Percentiles rank a stretch among this genome's conserved stretches.
These are phyloP conservation scores for Pipra filicauda DNA, from an alignment of 2,113 vertebrate species.

Conservation along the genomic window DNA sequence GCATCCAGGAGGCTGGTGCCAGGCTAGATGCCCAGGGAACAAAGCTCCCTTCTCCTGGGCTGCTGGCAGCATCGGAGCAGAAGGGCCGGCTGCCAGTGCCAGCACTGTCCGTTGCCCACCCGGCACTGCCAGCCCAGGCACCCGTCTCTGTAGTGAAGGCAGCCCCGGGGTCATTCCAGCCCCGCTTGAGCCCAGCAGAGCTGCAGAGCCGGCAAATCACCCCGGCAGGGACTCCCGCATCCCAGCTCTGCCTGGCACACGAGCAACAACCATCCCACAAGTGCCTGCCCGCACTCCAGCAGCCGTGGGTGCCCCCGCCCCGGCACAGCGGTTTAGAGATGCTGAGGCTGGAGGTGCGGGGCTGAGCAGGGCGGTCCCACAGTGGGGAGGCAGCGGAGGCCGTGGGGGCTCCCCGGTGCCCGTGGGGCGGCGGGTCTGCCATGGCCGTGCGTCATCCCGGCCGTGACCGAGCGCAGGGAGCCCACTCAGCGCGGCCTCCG, in stretches of 20 bases:
- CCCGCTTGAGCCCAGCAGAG: background rate
- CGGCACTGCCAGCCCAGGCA: background rate
- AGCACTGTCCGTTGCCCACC: background rate
- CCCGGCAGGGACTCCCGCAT: background rate
- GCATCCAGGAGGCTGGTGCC: background rate
- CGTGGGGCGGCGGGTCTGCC: background rate
- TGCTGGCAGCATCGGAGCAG: background rate
- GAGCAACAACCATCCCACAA: background rate
- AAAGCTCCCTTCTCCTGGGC: slow-evolving; percentile 37
- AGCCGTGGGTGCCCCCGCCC: rapidly evolving
- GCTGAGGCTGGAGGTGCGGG: rapidly evolving
- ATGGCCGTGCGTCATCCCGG: background rate
- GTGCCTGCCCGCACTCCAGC: background rate
- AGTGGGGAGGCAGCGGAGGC: rapidly evolving
- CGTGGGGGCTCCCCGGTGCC: rapidly evolving
- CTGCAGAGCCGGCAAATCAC: rapidly evolving
- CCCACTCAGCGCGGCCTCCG: slow-evolving; percentile 2
- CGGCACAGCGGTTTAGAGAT: rapidly evolving
- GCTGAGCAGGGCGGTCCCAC: background rate
- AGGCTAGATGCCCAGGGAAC: background rate
- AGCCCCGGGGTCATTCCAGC: background rate
- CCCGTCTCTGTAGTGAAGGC: background rate
- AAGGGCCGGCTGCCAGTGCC: background rate
- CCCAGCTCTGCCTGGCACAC: background rate
- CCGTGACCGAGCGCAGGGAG: background rate